Conservation (phyloP, 1,140 invertebrate genomes). For the Agrilus planipennis region DNA sequence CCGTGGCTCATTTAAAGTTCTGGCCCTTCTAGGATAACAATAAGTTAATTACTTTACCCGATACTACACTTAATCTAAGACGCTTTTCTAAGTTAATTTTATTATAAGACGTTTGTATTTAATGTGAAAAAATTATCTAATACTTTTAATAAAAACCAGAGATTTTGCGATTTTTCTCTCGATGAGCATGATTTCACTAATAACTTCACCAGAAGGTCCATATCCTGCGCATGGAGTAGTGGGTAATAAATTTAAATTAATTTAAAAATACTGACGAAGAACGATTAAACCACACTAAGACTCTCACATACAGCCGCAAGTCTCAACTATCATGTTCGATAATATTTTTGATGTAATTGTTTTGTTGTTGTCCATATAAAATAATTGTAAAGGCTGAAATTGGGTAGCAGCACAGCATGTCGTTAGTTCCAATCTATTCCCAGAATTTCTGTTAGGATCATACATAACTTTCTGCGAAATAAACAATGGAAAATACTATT, state of each 20-base stretch:
- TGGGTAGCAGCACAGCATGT: slow-evolving; percentile 69
- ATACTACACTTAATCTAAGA: no score
- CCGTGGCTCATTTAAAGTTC: no score
- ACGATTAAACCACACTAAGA: background rate
- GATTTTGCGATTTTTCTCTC: no score
- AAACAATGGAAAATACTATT: no score
- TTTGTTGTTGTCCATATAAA: slow-evolving; percentile 61
- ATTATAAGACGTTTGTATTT: no score
- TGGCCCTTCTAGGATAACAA: no score
- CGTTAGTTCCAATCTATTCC: slow-evolving; percentile 44
- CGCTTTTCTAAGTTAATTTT: no score
- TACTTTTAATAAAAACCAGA: no score
- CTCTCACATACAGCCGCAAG: slow-evolving; percentile 73
- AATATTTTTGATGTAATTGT: slow-evolving; percentile 62
- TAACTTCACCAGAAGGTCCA: background rate
- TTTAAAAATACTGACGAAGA: slow-evolving; percentile 7
- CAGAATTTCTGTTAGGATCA: slow-evolving; percentile 30
- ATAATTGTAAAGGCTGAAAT: slow-evolving; percentile 58
- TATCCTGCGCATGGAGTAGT: background rate
- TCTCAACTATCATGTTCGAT: slow-evolving; percentile 73
- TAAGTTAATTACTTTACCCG: no score
- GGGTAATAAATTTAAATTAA: background rate
- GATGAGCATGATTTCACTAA: no score
- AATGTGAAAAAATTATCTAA: no score
- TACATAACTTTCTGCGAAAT: slow-evolving; percentile 50